phyloP scores from a whole-genome alignment of 2,888 invertebrate species.

The Lymantria monacha region DNA sequence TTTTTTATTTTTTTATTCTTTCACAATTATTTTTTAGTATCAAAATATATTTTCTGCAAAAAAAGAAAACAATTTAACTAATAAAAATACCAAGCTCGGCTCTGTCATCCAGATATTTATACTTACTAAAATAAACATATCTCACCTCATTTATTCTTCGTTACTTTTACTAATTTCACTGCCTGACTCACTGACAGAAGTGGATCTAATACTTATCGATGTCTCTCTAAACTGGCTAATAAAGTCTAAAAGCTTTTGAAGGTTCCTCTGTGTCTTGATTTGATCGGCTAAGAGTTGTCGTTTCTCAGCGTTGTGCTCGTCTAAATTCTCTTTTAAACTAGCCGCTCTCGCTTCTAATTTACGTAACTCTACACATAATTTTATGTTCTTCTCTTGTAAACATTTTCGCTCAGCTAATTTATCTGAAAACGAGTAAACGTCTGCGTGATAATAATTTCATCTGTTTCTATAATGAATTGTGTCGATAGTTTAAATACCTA shows the following conservation, averaged over 20 bases:
- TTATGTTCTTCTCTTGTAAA: constrained; percentile 71
- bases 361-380: constrained; percentile 68
- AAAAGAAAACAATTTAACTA: too few species aligned
- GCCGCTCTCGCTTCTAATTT: constrained; percentile 72
- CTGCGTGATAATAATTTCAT: constrained; percentile 5
- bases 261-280: constrained; percentile 72
- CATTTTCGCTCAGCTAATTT: constrained; percentile 70
- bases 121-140: background rate
- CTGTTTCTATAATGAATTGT: background rate
- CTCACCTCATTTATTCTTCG: constrained; percentile 60
- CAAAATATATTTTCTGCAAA: too few species aligned
- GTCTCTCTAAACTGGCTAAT: constrained; percentile 77
- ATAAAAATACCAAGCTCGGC: too few species aligned
- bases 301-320: constrained; percentile 74
- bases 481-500: background rate
- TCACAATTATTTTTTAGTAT: too few species aligned
- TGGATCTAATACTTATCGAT: constrained; percentile 64
- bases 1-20: too few species aligned
- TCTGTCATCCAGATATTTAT: too few species aligned
- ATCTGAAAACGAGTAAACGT: constrained; percentile 46
- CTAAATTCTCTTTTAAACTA: constrained; percentile 67
- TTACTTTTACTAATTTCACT: constrained; percentile 73
- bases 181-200: constrained; percentile 66
- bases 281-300: constrained; percentile 71
- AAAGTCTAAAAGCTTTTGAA: constrained; percentile 76